Base-by-base conservation (phyloP, 2,113 vertebrate species). In the Budorcas taxicolor region DNA sequence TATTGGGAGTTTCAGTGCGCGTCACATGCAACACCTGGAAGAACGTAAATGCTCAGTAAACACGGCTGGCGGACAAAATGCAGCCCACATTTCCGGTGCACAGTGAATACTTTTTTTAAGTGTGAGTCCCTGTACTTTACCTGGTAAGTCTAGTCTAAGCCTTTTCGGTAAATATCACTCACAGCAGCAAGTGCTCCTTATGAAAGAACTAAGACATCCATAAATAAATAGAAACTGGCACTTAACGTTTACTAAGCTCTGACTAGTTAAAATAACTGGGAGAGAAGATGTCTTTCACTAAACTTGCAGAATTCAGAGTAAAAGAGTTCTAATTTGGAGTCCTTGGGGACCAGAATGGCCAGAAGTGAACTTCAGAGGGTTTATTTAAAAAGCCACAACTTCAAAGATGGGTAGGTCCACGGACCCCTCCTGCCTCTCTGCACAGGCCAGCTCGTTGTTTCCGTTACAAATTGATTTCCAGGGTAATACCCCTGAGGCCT, bases 121-220 rank as follows among this genome's bases (percentile, higher is more conserved):
- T 74, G 27, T 33, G 45, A 47, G 6, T 27, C 21, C 40, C 50
- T 62, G 3, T 67, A 23, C 50, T 87, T 81, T 23, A 87, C 76
- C 94, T 87, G n/a, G 40, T 90, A 55, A 71, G 64, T 71, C n/a
- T 23, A 71, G 71, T 90, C 31, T 57, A 50, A 74, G 17, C 10
- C 67, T 90, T 36, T 47, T 92, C 36, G 7, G 64, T 36, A 8
- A 80, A 31, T 13, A 11, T 45, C 21, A 7, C 45, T 7, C 43
- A 78, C 43, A 17, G 40, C 36, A 67, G 12, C n/a, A 53, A 36
- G 50, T 14, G 25, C 25, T 78, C 25, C 62, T 74, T 25, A 0
- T 76, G 50, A 71, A 10, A 80, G 23, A 94, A n/a, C 82, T 58
- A 13, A 62, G 31, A 15, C 31, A 52, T 89, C 29, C 74, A 21